These are phyloP conservation scores for Oncorhynchus tshawytscha DNA, from an alignment of 2,113 vertebrate species.

Conservation along the genomic window DNA sequence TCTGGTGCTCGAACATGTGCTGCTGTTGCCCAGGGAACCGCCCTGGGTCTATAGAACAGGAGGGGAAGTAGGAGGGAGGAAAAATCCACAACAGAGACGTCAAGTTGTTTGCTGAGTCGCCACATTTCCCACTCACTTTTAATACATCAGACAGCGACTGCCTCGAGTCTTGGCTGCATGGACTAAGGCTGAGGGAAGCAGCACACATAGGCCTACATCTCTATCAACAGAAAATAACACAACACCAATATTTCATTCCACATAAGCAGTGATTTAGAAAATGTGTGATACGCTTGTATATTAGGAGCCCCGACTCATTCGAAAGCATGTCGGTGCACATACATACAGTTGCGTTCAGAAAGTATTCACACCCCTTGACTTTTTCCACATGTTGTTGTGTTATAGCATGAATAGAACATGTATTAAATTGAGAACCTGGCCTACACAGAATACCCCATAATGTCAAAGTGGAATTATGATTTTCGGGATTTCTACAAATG, in stretches of 20 bases:
- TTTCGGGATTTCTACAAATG: too few species aligned
- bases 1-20: constrained; percentile 87
- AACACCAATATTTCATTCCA: background rate
- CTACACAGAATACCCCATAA: too few species aligned
- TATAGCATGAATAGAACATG: too few species aligned
- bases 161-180: constrained; percentile 3
- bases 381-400: too few species aligned
- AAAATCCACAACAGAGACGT: constrained; percentile 42
- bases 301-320: constrained; percentile 47
- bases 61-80: background rate
- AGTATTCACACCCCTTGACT: too few species aligned
- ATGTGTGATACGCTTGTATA: constrained; percentile 29
- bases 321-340: constrained; percentile 46
- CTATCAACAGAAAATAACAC: constrained; percentile 39
- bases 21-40: constrained; percentile 88
- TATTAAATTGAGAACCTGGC: too few species aligned
- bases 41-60: constrained; percentile 73
- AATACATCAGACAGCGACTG: constrained; percentile 26
- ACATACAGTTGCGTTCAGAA: constrained; percentile 39
- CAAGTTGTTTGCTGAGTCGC: constrained; percentile 14
- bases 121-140: constrained; percentile 23
- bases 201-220: constrained; percentile 31
- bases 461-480: too few species aligned
- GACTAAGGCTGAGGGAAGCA: too few species aligned
- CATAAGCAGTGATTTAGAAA: constrained; percentile 18